Conservation (phyloP, 2,888 invertebrate genomes). For the Gryllus longicercus region DNA sequence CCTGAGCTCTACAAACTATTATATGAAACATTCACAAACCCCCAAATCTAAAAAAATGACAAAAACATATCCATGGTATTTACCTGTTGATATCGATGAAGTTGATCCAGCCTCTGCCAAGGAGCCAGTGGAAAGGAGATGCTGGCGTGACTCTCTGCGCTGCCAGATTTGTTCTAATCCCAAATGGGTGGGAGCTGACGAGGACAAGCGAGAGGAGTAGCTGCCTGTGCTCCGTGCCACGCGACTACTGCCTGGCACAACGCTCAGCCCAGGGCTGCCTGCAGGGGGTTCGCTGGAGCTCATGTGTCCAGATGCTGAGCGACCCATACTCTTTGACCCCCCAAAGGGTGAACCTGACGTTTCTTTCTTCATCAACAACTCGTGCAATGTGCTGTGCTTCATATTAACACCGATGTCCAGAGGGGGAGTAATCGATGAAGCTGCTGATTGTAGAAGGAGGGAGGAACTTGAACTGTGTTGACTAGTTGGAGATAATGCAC, state of each 20-base stretch:
- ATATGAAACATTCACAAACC: too few relatives aligned
- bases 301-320: constrained; percentile 60
- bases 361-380: constrained; percentile 66
- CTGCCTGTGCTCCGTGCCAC: constrained; percentile 23
- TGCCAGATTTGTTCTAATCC: constrained; percentile 82
- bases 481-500: constrained; percentile 64
- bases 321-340: constrained; percentile 58
- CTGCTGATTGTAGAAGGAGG: constrained; percentile 45
- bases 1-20: too few relatives aligned
- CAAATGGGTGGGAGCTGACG: constrained; percentile 82
- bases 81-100: constrained; percentile 71
- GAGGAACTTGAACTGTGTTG: constrained; percentile 62
- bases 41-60: too few relatives aligned
- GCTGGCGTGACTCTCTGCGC: constrained; percentile 80
- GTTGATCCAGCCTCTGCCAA: constrained; percentile 78
- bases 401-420: constrained; percentile 41
- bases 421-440: constrained; percentile 46
- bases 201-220: constrained; percentile 66
- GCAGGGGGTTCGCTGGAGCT: constrained; percentile 50
- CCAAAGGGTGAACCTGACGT: constrained; percentile 53
- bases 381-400: constrained; percentile 57
- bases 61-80: neutral
- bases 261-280: constrained; percentile 30
- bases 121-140: constrained; percentile 79
- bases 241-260: constrained; percentile 31